A percentile compares a stretch with the other conserved stretches of the same genome.
Evolutionary conservation across 2,797 vertebrate species (phyloP).

Genomic region (Arrhamphus sclerolepis): DNA sequence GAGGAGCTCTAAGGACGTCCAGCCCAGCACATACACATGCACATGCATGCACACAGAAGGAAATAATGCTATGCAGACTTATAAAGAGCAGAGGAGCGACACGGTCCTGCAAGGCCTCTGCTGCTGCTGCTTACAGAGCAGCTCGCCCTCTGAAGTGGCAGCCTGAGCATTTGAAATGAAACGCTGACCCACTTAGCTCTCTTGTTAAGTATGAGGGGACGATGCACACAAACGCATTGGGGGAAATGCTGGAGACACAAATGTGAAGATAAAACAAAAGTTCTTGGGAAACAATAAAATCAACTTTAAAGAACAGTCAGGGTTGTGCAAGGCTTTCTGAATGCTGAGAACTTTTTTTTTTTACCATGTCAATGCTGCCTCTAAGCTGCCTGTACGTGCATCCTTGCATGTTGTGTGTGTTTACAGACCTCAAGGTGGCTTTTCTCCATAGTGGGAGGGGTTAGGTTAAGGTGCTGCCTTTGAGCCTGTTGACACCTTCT

Average conservation of each 20-base stretch:
- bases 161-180: conserved; percentile 51
- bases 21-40: neutral
- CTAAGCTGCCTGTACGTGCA: conserved; percentile 42
- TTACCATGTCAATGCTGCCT: conserved; percentile 45
- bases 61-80: conserved; percentile 1
- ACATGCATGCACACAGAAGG: neutral
- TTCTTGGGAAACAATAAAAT: conserved; percentile 48
- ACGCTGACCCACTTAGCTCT: conserved; percentile 69
- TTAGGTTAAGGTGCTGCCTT: conserved; percentile 43
- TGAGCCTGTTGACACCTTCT: conserved; percentile 53
- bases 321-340: conserved; percentile 30
- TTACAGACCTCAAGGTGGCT: conserved; percentile 8
- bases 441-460: conserved; percentile 6
- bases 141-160: conserved; percentile 31
- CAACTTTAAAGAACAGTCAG: conserved; percentile 43
- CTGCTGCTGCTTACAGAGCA: conserved; percentile 19
- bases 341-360: conserved; percentile 13
- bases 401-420: conserved; percentile 6
- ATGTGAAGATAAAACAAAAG: conserved; percentile 20
- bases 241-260: neutral
- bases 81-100: neutral
- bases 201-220: conserved; percentile 37
- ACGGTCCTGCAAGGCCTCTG: conserved; percentile 20
- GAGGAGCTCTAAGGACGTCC: conserved; percentile 9
- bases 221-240: conserved; percentile 12